Evolutionary conservation across 2,797 vertebrate species (phyloP).

Genomic region (Amazona finschi): DNA sequence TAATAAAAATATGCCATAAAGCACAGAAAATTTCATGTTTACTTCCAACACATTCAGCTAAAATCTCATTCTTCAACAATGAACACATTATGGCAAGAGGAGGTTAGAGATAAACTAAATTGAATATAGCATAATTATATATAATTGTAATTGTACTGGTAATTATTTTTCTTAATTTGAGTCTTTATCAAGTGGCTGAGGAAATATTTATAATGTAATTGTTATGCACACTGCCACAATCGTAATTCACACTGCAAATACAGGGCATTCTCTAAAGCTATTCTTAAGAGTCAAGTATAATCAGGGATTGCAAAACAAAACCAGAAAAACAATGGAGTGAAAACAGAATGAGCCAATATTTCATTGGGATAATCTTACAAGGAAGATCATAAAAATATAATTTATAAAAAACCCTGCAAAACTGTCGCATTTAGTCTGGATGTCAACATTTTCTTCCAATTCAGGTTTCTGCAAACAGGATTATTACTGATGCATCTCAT

Average conservation of each 20-base stretch:
- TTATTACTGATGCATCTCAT: conserved; percentile 40
- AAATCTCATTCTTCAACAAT: conserved; percentile 27
- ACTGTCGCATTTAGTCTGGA: not conserved
- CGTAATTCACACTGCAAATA: conserved; percentile 54
- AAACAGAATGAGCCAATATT: conserved; percentile 35
- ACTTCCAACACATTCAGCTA: not conserved
- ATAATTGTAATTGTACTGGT: conserved; percentile 45
- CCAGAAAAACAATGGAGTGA: conserved; percentile 26
- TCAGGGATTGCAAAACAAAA: conserved; percentile 44
- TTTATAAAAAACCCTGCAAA: not conserved
- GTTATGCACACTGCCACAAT: conserved; percentile 34
- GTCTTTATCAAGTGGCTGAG: conserved; percentile 47
- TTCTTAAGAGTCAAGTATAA: conserved; percentile 54
- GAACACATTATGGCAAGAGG: not conserved
- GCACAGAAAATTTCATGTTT: conserved; percentile 23
- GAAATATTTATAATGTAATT: conserved; percentile 63
- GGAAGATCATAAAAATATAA: conserved; percentile 31
- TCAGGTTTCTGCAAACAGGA: conserved; percentile 40
- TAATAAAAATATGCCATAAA: not conserved
- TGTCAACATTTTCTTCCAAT: not conserved
- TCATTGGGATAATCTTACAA: conserved; percentile 28
- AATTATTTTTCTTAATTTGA: conserved; percentile 63
- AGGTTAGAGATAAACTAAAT: conserved; percentile 50
- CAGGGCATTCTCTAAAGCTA: conserved; percentile 18
- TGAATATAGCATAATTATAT: conserved; percentile 46